Evolutionary conservation across 1,140 invertebrate genomes (phyloP), one percentile per base, ranked within the genome.

Genomic region (Penaeus vannamei): DNA sequence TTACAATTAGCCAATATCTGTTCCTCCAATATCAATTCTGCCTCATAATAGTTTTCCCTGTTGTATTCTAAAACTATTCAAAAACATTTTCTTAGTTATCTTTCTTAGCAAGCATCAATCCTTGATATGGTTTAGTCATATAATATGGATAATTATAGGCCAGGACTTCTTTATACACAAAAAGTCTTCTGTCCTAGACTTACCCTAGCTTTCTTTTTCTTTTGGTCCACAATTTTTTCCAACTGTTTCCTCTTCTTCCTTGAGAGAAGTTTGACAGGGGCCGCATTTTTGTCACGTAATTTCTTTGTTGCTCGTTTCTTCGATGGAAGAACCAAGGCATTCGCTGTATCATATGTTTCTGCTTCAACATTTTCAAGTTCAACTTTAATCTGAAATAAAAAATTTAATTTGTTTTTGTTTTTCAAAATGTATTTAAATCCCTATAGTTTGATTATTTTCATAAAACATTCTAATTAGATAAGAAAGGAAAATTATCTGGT

Each of bases 161-260:
- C 53, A 14, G 53, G 5, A 53, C 53, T 14, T 14, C 17, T 53
- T 14, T 53, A 53, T 53, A 14, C 53, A 10, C 53, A 1, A 53
- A 53, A 12, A 53, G 17, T 1, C 17, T 53, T 17, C 53, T 53
- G 12, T 53, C 2, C 29, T 26, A 29, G 32, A 79, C 76, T 87
- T 95, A 98, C 97, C 93, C 96, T 95, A 92, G 95, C 95, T 93
- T 98, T 98, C 91, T 98, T 98, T 92, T 97, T 95, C 92, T 98
- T 98, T 86, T 95, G 95, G 83, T 98, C 96, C 2, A 98, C 94
- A 93, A 99, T 95, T 93, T 97, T 96, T 92, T 98, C 95, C 59
- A 98, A 93, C 91, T 95, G 93, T 93, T 98, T 98, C 84, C 96
- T 94, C 91, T 98, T 96, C 92, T 97, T 98, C 91, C 97, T 98